These are phyloP conservation scores for Aphaenogaster floridana DNA, from an alignment of 1,140 invertebrate genomes.

Conservation along the genomic window DNA sequence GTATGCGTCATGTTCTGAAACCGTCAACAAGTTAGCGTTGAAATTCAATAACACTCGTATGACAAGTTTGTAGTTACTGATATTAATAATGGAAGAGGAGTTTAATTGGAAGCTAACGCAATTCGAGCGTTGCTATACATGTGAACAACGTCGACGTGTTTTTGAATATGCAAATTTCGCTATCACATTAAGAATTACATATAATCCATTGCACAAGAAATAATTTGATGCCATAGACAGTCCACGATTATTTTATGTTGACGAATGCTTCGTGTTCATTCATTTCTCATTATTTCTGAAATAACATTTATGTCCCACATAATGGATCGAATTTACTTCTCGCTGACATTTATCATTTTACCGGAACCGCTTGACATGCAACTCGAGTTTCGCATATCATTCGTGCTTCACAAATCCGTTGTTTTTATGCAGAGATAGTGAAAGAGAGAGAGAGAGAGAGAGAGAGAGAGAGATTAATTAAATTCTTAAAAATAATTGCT, in stretches of 20 bases:
- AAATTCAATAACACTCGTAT: conserved; percentile 63
- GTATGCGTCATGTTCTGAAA: conserved; percentile 27
- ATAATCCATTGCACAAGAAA: background rate
- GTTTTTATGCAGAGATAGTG: background rate
- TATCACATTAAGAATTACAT: conserved; percentile 27
- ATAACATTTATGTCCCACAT: conserved; percentile 26
- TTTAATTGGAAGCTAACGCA: conserved; percentile 51
- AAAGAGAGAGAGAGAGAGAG: background rate
- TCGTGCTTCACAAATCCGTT: background rate
- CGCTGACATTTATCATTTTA: conserved; percentile 11
- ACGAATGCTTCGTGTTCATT: conserved; percentile 10
- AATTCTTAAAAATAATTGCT: background rate
- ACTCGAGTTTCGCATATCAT: background rate
- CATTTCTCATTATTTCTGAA: conserved; percentile 17
- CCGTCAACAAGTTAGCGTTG: conserved; percentile 58
- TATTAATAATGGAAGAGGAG: conserved; percentile 60
- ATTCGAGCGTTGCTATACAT: conserved; percentile 20
- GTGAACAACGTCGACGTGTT: conserved; percentile 13
- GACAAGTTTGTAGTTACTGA: conserved; percentile 52
- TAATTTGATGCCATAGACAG: background rate
- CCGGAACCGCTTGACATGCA: background rate
- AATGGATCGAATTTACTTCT: conserved; percentile 1
- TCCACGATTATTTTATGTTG: background rate
- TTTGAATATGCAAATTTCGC: conserved; percentile 46
- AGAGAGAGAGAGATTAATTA: background rate